Base-by-base conservation (phyloP, 1,140 invertebrate species). In the Druon quercuslanigerum region DNA sequence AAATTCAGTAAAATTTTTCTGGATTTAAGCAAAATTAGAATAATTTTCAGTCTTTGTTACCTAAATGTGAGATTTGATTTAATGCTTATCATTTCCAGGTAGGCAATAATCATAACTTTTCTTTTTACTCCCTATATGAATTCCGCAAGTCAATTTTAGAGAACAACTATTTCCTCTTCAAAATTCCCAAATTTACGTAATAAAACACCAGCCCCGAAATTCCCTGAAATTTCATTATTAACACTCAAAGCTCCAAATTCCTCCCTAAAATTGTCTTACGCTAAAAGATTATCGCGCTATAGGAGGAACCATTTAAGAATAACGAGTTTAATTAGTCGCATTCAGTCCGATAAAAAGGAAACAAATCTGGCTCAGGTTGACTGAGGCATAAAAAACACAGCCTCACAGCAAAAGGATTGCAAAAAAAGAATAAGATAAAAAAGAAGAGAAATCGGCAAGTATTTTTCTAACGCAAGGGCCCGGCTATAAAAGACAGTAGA, bases 401-500 rank as follows among this genome's bases (percentile, higher is more conserved):
- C 40, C 40, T 11, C 40, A 33, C 20, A 40, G 57, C 19, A 60
- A 40, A 46, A 20, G 16, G 13, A 33, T 20, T 66, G 57, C 25
- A 13, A 33, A 33, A 16, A 33, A 25, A 66, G 8, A 66, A 66
- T 46, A 66, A 66, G 33, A 19, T 20, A 25, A 20, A 19, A 66
- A n/a, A 54, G 52, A 14, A 60, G 20, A 40, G 33, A 66, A 66
- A 66, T 66, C 60, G 60, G 60, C 25, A 66, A 66, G 60, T 66
- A 66, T 66, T 66, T 14, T 66, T 66, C 60, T 66, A 66, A 66
- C 33, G 60, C 60, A 66, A 66, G 60, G 60, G 60, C 60, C 60
- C 40, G 25, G 14, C 60, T 9, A 66, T 66, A 66, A 66, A 66
- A 66, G 57, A 66, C 57, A 66, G 25, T 25, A 25, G 25, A 25